A percentile compares a stretch with the other conserved stretches of the same genome.
These are phyloP conservation scores for Helarctos malayanus DNA, from an alignment of 2,797 vertebrate species.

Conservation along the genomic window DNA sequence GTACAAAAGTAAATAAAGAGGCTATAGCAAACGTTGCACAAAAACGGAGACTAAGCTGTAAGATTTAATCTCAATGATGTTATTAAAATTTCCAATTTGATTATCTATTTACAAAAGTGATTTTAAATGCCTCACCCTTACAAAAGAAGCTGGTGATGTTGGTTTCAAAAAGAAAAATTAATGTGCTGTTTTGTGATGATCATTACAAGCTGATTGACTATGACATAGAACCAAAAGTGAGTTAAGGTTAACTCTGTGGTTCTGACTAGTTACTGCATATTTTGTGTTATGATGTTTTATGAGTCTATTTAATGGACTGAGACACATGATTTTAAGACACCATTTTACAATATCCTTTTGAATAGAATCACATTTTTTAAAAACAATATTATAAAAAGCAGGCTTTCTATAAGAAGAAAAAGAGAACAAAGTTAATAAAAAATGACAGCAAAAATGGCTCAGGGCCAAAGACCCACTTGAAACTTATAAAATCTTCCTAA, in stretches of 20 bases:
- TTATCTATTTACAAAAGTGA: background rate
- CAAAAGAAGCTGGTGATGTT: slow-evolving; percentile 29
- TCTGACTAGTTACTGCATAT: slow-evolving; percentile 75
- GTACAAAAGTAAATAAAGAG: slow-evolving; percentile 46
- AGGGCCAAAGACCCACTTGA: slow-evolving; percentile 85
- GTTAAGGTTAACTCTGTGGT: slow-evolving; percentile 56
- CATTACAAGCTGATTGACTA: background rate
- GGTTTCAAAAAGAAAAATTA: slow-evolving; percentile 63
- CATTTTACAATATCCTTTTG: slow-evolving; percentile 53
- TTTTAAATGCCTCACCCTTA: slow-evolving; percentile 70
- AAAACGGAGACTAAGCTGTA: slow-evolving; percentile 6
- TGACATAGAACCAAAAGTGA: slow-evolving; percentile 43
- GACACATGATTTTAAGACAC: slow-evolving; percentile 77
- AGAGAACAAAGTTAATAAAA: slow-evolving; percentile 86
- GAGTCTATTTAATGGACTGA: slow-evolving; percentile 78
- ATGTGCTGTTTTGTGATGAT: slow-evolving; percentile 77
- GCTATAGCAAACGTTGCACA: background rate
- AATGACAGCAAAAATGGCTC: slow-evolving; percentile 85
- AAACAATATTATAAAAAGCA: slow-evolving; percentile 71
- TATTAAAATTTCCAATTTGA: slow-evolving; percentile 37
- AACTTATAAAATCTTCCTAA: slow-evolving; percentile 86
- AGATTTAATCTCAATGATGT: slow-evolving; percentile 32
- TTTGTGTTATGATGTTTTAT: slow-evolving; percentile 75
- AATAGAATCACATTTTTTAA: slow-evolving; percentile 80
- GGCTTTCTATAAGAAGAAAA: slow-evolving; percentile 68